Base-by-base conservation (phyloP, 2,888 invertebrate species). In the Drosophila austrosaltans region DNA sequence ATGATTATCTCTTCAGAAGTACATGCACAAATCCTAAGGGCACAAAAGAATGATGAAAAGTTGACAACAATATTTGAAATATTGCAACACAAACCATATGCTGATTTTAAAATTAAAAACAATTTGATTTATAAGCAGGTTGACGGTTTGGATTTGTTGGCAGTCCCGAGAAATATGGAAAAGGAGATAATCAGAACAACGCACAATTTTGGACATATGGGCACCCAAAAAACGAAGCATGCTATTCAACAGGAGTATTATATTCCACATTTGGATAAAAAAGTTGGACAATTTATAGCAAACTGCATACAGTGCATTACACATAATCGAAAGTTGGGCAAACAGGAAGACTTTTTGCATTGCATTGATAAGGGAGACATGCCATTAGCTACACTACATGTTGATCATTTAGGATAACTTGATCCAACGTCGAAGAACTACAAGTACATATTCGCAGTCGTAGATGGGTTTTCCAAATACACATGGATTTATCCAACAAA, bases 111-210 rank as follows among this genome's bases (percentile, higher is more conserved):
- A 16, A 58, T 58, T 12, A 44, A 60, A 44, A 44, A 44, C 12
- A 12, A 28, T 2, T 44, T 61, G 54, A 44, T 59, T 22, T 75
- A 69, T 48, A 78, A 74, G 58, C 16, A 65, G 3, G 57, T 66
- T 4, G 39, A 69, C 30, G 68, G 54, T 3, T 20, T 10, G 4
- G 66, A 76, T 20, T 20, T 75, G 1, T 32, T 79, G 7, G 69
- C 67, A 12, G 66, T 59, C 16, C 72, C 78, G 8, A 69, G 68
- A 40, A 36, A 28, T 1, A 70, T 78, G 68, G 66, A 77, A 36
- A 39, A 48, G 2, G 70, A 75, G 56, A 64, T 79, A 4, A 76
- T 75, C 25, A 36, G 40, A 28, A 48, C 32, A 4, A 66, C 71
- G 25, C 75, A 76, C 39, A 91, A 69, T 3, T 28, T 53, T 28